These are phyloP conservation scores for Quadroppia sp. DNA, from an alignment of 2,888 invertebrate genomes.

Conservation along the genomic window DNA sequence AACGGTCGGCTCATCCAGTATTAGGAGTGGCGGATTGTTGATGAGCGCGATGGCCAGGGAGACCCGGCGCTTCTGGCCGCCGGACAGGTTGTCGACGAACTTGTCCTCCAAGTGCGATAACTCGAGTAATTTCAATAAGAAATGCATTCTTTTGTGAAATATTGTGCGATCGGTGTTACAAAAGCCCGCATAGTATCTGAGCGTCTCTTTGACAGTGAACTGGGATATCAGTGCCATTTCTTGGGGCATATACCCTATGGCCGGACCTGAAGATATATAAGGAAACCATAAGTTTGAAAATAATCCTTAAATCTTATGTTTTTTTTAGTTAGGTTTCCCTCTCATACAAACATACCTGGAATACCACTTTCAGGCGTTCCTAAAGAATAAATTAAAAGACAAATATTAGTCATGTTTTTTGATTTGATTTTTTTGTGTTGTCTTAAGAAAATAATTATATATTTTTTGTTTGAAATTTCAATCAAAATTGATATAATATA, in stretches of 20 bases:
- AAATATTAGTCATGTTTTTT: background rate
- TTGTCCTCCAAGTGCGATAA: conserved; percentile 50
- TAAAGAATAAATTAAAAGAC: background rate
- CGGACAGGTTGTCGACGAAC: conserved; percentile 52
- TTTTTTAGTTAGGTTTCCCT: conserved; percentile 52
- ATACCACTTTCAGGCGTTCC: conserved; percentile 82
- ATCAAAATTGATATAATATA: too few species aligned
- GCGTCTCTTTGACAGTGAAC: conserved; percentile 54
- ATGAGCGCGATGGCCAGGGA: conserved; percentile 87
- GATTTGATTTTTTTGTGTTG: background rate
- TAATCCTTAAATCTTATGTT: too few species aligned
- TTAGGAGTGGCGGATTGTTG: conserved; percentile 85
- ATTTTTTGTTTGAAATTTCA: too few species aligned
- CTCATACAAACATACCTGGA: conserved; percentile 87
- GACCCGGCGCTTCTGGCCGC: conserved; percentile 83
- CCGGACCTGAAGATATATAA: conserved; percentile 58
- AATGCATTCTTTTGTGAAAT: conserved; percentile 50
- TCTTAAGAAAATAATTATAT: background rate
- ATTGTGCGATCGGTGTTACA: conserved; percentile 50
- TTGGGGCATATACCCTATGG: conserved; percentile 96
- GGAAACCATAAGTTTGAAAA: too few species aligned
- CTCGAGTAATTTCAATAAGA: conserved; percentile 53
- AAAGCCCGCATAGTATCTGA: conserved; percentile 54
- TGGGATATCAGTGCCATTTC: conserved; percentile 47
- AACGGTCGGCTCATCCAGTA: conserved; percentile 66